These are phyloP conservation scores for Lithodes maja DNA, from an alignment of 2,888 invertebrate species.

Conservation along the genomic window DNA sequence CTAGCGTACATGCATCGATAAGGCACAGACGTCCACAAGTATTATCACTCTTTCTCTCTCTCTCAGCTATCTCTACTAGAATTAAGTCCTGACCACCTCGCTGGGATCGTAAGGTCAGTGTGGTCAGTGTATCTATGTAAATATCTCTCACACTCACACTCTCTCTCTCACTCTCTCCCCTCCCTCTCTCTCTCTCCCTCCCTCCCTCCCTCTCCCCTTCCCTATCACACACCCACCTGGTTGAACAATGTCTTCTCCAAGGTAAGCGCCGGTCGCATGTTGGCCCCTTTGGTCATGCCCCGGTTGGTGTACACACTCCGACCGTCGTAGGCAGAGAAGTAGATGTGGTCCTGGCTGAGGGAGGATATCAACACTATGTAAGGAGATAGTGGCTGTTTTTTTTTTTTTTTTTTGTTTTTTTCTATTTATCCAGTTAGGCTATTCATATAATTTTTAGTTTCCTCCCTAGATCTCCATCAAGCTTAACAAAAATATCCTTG, in stretches of 20 bases:
- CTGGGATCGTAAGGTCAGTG: too few species aligned
- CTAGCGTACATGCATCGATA: too few species aligned
- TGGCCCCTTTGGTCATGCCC: neutral
- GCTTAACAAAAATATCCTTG: too few species aligned
- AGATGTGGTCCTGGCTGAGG: neutral
- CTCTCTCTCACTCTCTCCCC: neutral
- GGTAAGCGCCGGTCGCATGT: neutral
- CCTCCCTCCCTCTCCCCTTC: neutral
- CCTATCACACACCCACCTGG: neutral
- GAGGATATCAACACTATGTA: neutral
- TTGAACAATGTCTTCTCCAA: neutral
- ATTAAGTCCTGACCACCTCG: too few species aligned
- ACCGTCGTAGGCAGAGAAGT: neutral
- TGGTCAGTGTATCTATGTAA: neutral
- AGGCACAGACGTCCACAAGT: too few species aligned
- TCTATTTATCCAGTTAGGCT: too few species aligned
- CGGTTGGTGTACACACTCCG: slow-evolving; percentile 6
- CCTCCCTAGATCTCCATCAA: too few species aligned
- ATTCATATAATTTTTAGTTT: too few species aligned
- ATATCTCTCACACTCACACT: neutral
- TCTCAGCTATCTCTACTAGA: too few species aligned
- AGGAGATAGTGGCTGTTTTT: too few species aligned
- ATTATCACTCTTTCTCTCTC: too few species aligned
- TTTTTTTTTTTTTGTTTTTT: too few species aligned
- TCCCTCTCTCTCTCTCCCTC: neutral